Conservation (phyloP, 2,888 invertebrate genomes). For the Lacanobia wlatinum region DNA sequence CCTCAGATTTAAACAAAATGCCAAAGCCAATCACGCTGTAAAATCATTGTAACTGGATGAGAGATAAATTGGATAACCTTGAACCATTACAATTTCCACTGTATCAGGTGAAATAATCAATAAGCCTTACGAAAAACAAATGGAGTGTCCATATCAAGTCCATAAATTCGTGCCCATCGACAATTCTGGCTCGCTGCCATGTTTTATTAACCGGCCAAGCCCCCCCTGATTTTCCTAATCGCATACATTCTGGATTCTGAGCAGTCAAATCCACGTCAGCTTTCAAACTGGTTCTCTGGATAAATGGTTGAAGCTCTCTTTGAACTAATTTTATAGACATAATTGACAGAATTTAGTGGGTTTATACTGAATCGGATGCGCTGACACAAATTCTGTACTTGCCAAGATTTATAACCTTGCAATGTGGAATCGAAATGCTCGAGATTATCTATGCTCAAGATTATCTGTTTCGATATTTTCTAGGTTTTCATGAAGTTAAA, state of each 20-base stretch:
- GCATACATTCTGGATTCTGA: slow-evolving; percentile 34
- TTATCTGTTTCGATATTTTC: background rate
- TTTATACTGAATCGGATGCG: slow-evolving; percentile 1
- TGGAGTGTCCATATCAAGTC: slow-evolving; percentile 8
- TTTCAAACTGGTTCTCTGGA: slow-evolving; percentile 5
- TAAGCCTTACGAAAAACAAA: slow-evolving; percentile 13
- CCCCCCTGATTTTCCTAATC: slow-evolving; percentile 27
- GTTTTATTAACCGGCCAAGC: slow-evolving; percentile 25
- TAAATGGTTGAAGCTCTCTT: slow-evolving; percentile 1
- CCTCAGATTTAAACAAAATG: background rate
- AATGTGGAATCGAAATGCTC: background rate
- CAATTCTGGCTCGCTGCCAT: slow-evolving; percentile 35
- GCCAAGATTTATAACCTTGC: background rate
- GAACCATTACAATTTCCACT: background rate
- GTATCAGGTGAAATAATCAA: background rate
- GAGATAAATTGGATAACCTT: background rate
- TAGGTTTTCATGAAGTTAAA: background rate
- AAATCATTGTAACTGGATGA: background rate
- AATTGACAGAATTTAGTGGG: background rate
- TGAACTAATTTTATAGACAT: slow-evolving; percentile 1
- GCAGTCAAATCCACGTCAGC: slow-evolving; percentile 37
- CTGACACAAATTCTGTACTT: background rate
- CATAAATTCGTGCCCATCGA: slow-evolving; percentile 30
- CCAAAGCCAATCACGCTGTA: background rate
- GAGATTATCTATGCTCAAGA: background rate